Base-by-base conservation (phyloP, 2,888 invertebrate genomes). In the Allacma fusca region DNA sequence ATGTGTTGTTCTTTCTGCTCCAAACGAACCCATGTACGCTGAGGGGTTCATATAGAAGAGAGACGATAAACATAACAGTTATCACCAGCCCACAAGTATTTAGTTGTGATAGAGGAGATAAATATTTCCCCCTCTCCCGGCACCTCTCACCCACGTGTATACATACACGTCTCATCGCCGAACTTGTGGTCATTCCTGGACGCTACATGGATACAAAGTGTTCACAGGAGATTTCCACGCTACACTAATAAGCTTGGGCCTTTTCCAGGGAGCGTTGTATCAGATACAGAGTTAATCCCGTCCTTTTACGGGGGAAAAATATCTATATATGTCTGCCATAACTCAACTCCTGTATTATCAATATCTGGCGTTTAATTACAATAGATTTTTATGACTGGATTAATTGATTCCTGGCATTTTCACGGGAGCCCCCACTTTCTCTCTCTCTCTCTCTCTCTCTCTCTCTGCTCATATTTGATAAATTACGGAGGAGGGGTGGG, bases 141-240 rank as follows among this genome's bases (percentile, higher is more conserved):
- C 28, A 7, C 26, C 13, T 28, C 9, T 12, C 1, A 29, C n/a
- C 67, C 34, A 26, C 29, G 16, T 65, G n/a, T 68, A 28, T 50
- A 24, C 28, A 50, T 28, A 19, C 72, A 59, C 59, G 28, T 23
- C 28, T 21, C 28, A 7, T 65, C 19, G 28, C 28, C 7, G 24
- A 29, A 24, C 26, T 57, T 43, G 71, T 65, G 59, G 70, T 69
- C 62, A 50, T 50, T 50, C 19, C 50, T 50, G 50, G 50, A 50
- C 21, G 24, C 29, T 70, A 62, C 69, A 62, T 76, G 69, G 76
- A 76, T 76, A 76, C 76, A 76, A 76, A 76, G 69, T 76, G 76
- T 76, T 64, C 69, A 70, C 76, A 59, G 43, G 76, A 76, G 76
- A 76, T 76, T 76, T 70, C 29, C n/a, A 19, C 34, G 50, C 19